Evolutionary conservation across 2,113 vertebrate species (phyloP), one percentile per base, ranked within the genome.

Genomic region (Falcunculus frontatus): DNA sequence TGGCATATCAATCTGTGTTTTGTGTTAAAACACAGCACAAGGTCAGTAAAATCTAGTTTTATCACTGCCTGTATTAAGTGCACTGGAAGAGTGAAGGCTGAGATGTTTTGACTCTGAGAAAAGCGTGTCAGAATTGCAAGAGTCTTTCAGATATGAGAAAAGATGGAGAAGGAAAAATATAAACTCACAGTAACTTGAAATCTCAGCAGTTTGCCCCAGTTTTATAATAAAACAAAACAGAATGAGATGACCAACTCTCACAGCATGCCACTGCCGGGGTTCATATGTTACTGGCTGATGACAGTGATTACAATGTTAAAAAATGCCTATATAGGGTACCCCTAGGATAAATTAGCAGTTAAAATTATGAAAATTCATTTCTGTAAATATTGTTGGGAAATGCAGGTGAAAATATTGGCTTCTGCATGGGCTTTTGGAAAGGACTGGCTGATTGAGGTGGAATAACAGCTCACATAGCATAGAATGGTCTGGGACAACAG

Each of bases 221-320:
- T 88, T 62, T 39, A 53, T 39, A 18, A 53, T 65, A 68, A 65
- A 65, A 2, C 13, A 41, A 69, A 87, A 6, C 5, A 25, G 9
- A 53, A 60, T 22, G 37, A 92, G 32, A 33, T 55, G 29, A 15
- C 19, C 33, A 47, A 17, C 26, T 53, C 46, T 47, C 44, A 60
- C 33, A 69, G 35, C 13, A 44, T n/a, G 18, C 14, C 33, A 65
- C 29, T 8, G 23, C 23, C 0, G 0, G 39, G 70, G 13, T 44
- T 53, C n/a, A 22, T 62, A n/a, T 1, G 0, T 56, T 13, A 22
- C 46, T 84, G 52, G 22, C n/a, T 78, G 68, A 56, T 49, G 49
- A 52, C 6, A 52, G 32, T 37, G 16, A 70, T 63, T 26, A 32
- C 68, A 33, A 35, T 72, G 20, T 49, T 72, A 29, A 72, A 57